These are phyloP conservation scores for Silvanus unidentatus DNA, from an alignment of 2,888 invertebrate genomes.

Conservation along the genomic window DNA sequence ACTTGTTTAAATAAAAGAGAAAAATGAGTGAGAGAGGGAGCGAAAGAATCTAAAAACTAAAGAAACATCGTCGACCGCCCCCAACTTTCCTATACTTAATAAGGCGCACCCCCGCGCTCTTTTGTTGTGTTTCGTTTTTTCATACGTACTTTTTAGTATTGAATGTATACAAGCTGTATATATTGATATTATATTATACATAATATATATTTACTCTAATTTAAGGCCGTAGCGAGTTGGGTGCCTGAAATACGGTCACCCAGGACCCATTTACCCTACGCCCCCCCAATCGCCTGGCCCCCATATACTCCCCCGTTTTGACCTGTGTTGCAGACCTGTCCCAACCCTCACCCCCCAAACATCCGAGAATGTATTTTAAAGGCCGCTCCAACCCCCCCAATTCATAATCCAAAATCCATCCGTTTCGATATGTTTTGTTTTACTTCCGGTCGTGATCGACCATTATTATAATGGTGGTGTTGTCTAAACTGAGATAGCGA, in stretches of 20 bases:
- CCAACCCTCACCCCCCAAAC: slow-evolving; percentile 20
- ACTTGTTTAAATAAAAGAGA: background rate
- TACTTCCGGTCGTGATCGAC: no score
- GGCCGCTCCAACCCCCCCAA: no score
- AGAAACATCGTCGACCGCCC: slow-evolving; percentile 10
- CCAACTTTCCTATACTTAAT: slow-evolving; percentile 38
- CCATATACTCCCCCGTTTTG: background rate
- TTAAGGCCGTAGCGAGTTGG: slow-evolving; percentile 46
- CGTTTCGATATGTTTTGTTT: slow-evolving; percentile 2
- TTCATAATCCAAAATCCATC: background rate
- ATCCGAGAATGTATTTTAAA: no score
- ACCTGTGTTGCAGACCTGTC: slow-evolving; percentile 39
- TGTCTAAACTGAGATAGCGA: no score
- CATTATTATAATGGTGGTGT: no score
- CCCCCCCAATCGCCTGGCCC: slow-evolving; percentile 9
- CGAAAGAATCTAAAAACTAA: slow-evolving; percentile 2
- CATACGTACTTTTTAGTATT: slow-evolving; percentile 43
- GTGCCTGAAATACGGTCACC: slow-evolving; percentile 42
- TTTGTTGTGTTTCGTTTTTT: slow-evolving; percentile 40
- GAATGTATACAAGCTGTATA: slow-evolving; percentile 48
- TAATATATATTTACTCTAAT: slow-evolving; percentile 44
- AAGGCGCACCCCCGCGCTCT: slow-evolving; percentile 36
- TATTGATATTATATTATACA: slow-evolving; percentile 43
- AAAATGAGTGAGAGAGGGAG: slow-evolving; percentile 6
- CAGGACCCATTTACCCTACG: slow-evolving; percentile 40